Evolutionary conservation across 37 sponge, comb jelly and placozoan species (phyloP).

Genomic region (Corticium candelabrum): DNA sequence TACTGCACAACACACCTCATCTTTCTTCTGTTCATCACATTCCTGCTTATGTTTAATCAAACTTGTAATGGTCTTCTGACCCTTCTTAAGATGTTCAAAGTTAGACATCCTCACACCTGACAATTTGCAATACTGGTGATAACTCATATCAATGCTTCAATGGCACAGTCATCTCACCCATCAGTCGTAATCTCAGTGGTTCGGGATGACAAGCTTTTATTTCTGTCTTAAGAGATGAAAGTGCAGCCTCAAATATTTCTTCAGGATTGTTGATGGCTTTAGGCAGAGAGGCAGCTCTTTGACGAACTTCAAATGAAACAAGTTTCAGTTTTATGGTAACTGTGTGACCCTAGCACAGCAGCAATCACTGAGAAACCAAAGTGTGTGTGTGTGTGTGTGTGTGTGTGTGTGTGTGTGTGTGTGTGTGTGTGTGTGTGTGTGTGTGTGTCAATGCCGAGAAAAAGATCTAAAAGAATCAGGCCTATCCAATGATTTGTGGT

Average conservation of each 20-base stretch:
- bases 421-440: too few species aligned
- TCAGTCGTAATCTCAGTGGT: constrained; percentile 62
- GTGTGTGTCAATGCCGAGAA: too few species aligned
- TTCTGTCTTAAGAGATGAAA: constrained; percentile 41
- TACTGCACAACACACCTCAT: too few species aligned
- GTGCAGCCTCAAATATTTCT: constrained; percentile 44
- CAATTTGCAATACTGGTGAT: too few species aligned
- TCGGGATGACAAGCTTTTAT: constrained; percentile 32
- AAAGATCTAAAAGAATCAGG: too few species aligned
- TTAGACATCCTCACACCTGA: background rate
- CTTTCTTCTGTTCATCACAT: too few species aligned
- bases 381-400: too few species aligned
- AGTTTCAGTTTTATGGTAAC: constrained; percentile 78
- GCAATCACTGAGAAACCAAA: background rate
- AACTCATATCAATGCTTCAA: background rate
- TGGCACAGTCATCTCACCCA: constrained; percentile 43
- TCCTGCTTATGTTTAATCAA: background rate
- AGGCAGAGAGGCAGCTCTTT: constrained; percentile 32
- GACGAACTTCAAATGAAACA: constrained; percentile 56
- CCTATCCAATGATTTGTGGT: too few species aligned
- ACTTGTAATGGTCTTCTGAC: background rate
- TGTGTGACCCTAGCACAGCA: constrained; percentile 47
- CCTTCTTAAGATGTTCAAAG: background rate
- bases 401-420: too few species aligned
- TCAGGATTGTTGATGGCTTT: constrained; percentile 25